Base-by-base conservation (phyloP, 2,888 invertebrate genomes). In the Eupithecia inturbata region DNA sequence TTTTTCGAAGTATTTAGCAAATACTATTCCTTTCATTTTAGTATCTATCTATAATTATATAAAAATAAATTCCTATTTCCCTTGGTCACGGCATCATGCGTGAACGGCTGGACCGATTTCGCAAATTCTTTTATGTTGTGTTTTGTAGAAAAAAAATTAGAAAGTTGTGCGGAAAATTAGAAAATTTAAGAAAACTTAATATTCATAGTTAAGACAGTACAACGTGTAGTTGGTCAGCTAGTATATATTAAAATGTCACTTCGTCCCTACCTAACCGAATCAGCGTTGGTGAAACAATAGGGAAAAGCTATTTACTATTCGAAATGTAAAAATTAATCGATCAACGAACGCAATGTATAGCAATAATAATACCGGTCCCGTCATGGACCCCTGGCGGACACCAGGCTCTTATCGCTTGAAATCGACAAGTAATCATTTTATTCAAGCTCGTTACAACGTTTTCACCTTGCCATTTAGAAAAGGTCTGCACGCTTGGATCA, bases 401-500 rank as follows among this genome's bases (percentile, higher is more conserved):
- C 77, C 76, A 64, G 26, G 67, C 49, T 72, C 31, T 71, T 71
- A 78, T 75, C 73, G 14, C 33, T 67, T n/a, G 53, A 57, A 70
- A 75, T 71, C 70, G 70, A 71, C 66, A 31, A 64, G 62, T 62
- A 28, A 62, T 36, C 67, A 76, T 72, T 66, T 49, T 53, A 68
- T 74, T 12, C 36, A 71, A 73, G 74, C 73, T 69, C 71, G 73
- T 77, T 74, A 70, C 73, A 72, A 36, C n/a, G 67, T 77, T 77
- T 79, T 82, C 77, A 81, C 82, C 82, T 83, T 82, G 82, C 81
- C 79, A 82, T 83, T 81, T 81, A 69, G 26, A 73, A 80, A 82
- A 79, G 78, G 79, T 80, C 76, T 80, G 57, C 64, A 69, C 26
- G 70, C 28, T 76, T 73, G 71, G 73, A 78, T 78, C 72, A 73